phyloP scores from a whole-genome alignment of 2,888 invertebrate species.

The Mimumesa dahlbomi region DNA sequence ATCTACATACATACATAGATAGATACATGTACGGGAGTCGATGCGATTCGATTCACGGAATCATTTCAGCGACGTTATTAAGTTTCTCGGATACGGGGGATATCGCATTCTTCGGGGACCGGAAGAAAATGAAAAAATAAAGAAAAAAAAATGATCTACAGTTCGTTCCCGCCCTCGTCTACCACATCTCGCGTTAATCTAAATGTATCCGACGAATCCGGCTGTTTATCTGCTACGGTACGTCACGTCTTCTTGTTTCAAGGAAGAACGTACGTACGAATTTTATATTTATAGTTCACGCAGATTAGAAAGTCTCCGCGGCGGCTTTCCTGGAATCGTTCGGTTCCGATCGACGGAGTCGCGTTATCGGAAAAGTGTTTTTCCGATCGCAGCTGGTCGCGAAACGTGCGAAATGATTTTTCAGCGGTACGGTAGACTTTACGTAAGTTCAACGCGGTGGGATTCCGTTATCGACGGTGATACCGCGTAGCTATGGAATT shows the following conservation, averaged over 20 bases:
- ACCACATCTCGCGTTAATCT: conserved; percentile 38
- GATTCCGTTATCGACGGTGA: too few species aligned
- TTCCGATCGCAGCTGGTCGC: too few species aligned
- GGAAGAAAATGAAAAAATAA: too few species aligned
- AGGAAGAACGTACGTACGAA: conserved; percentile 29
- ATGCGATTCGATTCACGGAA: conserved; percentile 36
- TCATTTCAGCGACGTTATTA: conserved; percentile 40
- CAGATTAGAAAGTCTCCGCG: conserved; percentile 43
- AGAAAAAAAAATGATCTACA: conserved; percentile 4
- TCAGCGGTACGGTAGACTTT: too few species aligned
- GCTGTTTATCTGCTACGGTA: conserved; percentile 40
- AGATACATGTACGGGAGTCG: too few species aligned
- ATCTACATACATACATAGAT: too few species aligned
- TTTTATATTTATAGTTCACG: conserved; percentile 29
- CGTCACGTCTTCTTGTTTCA: conserved; percentile 41
- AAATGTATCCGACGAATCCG: conserved; percentile 44
- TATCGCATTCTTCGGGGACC: conserved; percentile 28
- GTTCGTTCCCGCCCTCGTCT: neutral
- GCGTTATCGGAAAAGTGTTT: neutral
- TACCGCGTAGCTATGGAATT: conserved; percentile 24
- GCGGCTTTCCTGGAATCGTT: conserved; percentile 34
- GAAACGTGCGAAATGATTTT: too few species aligned
- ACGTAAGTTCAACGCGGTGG: too few species aligned
- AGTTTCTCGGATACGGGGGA: conserved; percentile 42
- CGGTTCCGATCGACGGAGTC: neutral